Conservation (phyloP, 2,113 vertebrate species). For the Excalfactoria chinensis region DNA sequence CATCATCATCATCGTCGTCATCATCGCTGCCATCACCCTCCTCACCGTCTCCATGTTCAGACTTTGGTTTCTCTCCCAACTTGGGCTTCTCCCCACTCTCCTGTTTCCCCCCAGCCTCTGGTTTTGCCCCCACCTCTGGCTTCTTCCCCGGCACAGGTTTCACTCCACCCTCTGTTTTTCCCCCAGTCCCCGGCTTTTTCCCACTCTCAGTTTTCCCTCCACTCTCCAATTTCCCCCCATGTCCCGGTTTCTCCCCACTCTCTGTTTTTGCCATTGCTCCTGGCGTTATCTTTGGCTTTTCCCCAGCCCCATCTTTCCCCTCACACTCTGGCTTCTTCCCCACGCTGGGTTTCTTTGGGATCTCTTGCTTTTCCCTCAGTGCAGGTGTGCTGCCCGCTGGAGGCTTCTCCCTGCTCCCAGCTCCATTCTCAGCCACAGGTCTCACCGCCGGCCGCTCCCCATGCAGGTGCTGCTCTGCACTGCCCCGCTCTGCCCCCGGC, state of each 20-base stretch:
- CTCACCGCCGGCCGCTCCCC: background rate
- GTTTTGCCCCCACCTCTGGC: background rate
- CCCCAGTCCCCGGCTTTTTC: fast-evolving
- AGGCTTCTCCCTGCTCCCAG: background rate
- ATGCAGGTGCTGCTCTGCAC: background rate
- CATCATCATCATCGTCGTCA: fast-evolving
- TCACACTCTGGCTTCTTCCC: background rate
- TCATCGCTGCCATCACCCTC: background rate
- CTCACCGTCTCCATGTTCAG: background rate
- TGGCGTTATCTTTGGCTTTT: background rate
- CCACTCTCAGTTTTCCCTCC: background rate
- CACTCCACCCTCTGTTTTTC: fast-evolving
- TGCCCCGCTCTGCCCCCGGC: fast-evolving
- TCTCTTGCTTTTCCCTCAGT: background rate
- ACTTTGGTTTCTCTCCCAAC: background rate
- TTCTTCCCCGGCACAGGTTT: fast-evolving
- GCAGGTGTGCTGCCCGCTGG: fast-evolving
- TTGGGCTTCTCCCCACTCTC: background rate
- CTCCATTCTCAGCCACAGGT: fast-evolving
- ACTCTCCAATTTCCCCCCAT: background rate
- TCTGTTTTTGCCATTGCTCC: background rate
- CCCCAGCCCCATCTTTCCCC: background rate
- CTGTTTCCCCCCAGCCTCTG: fast-evolving
- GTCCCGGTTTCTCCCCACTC: background rate
- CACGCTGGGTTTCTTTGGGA: background rate